A percentile compares a stretch with the other conserved stretches of the same genome.
These are phyloP conservation scores for Drosophila sechellia DNA, from an alignment of 1,140 invertebrate genomes.

Conservation along the genomic window DNA sequence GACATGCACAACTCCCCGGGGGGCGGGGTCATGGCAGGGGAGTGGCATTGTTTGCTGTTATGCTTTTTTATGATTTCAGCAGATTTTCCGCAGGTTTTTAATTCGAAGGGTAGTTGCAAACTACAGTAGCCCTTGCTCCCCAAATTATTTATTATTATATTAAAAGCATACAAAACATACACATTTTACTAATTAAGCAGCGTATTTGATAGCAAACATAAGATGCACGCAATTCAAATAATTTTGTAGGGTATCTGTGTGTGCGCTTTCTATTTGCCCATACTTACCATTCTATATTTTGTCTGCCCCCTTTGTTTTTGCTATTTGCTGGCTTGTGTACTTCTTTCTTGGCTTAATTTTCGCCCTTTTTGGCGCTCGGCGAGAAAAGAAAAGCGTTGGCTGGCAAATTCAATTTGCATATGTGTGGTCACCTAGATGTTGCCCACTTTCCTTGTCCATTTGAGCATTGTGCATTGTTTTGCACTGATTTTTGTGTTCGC, in stretches of 20 bases:
- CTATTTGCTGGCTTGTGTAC: slow-evolving; percentile 15
- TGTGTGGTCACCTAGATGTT: slow-evolving; percentile 55
- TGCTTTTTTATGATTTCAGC: slow-evolving; percentile 79
- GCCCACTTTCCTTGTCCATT: slow-evolving; percentile 38
- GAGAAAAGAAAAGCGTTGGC: slow-evolving; percentile 56
- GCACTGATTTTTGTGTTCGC: neutral
- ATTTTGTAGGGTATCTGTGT: slow-evolving; percentile 3
- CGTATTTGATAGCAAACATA: too few species aligned
- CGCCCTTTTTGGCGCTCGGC: slow-evolving; percentile 57
- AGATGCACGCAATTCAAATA: too few species aligned
- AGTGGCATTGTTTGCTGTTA: slow-evolving; percentile 64
- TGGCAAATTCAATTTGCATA: slow-evolving; percentile 79
- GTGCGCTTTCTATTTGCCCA: neutral
- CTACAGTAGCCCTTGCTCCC: too few species aligned
- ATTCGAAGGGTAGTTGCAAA: neutral
- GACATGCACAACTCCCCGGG: slow-evolving; percentile 68
- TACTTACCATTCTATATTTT: slow-evolving; percentile 28
- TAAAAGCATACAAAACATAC: too few species aligned
- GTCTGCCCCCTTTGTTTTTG: slow-evolving; percentile 21
- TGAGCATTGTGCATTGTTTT: slow-evolving; percentile 12
- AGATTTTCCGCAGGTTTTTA: slow-evolving; percentile 26
- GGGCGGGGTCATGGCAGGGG: slow-evolving; percentile 3
- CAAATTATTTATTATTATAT: too few species aligned
- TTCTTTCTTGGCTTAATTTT: slow-evolving; percentile 75
- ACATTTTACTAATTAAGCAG: neutral